Evolutionary conservation across 2,797 vertebrate species (phyloP).

Genomic region (Gallinago nigripennis): DNA sequence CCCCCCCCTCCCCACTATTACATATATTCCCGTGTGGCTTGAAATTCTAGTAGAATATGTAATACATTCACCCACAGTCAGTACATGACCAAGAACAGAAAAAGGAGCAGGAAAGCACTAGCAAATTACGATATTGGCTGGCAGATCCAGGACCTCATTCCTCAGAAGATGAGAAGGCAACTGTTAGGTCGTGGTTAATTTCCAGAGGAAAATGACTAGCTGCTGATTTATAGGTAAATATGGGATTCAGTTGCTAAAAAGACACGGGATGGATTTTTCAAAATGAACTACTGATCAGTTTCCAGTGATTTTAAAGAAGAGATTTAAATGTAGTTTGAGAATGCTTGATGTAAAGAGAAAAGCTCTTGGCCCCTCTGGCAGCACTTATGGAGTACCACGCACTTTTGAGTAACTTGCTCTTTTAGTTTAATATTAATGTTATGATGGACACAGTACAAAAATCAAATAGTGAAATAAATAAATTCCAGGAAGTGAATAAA

Average conservation of each 20-base stretch:
- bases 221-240: background rate
- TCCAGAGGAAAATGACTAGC: background rate
- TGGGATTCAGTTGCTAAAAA: background rate
- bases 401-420: background rate
- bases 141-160: background rate
- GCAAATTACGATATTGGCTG: background rate
- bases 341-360: background rate
- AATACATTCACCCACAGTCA: constrained; percentile 24
- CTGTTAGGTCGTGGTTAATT: constrained; percentile 30
- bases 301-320: background rate
- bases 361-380: background rate
- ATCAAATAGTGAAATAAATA: background rate
- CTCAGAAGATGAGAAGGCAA: constrained; percentile 23
- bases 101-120: constrained; percentile 11
- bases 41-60: constrained; percentile 35
- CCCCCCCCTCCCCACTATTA: background rate
- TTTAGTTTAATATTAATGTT: background rate
- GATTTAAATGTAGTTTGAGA: background rate
- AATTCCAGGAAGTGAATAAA: background rate
- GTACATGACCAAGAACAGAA: constrained; percentile 11
- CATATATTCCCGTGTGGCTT: background rate
- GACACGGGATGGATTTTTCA: background rate
- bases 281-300: background rate
- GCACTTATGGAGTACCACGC: background rate
- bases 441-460: background rate